Conservation (phyloP, 2,113 vertebrate species). For the Corvus hawaiiensis region DNA sequence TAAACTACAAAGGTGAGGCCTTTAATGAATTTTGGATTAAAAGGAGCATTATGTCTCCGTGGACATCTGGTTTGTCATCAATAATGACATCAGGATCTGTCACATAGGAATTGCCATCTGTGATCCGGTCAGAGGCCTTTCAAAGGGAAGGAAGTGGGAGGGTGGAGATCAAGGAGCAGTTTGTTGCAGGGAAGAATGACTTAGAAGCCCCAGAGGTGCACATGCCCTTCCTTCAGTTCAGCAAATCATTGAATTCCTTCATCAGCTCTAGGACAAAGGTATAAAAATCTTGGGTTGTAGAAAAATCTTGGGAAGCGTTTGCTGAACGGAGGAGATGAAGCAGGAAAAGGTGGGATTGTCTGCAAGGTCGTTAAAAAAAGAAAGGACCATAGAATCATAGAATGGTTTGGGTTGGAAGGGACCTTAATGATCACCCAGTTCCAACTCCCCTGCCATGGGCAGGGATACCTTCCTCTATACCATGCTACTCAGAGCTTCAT, state of each 20-base stretch:
- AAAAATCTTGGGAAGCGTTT: background rate
- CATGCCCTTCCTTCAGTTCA: background rate
- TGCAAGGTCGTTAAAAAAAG: background rate
- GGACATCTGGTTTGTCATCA: constrained; percentile 27
- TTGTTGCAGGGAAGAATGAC: background rate
- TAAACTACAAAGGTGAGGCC: constrained; percentile 1
- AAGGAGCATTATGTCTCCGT: background rate
- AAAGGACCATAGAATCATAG: background rate
- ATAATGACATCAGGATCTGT: constrained; percentile 24
- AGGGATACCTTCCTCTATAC: background rate
- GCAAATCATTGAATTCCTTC: background rate
- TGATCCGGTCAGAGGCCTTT: background rate
- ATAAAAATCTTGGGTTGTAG: background rate
- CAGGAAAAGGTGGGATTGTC: background rate
- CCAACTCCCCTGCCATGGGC: background rate
- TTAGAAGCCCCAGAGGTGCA: background rate
- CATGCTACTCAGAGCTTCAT: background rate
- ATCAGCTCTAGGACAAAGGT: background rate
- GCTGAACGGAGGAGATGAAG: background rate
- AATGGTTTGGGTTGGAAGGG: background rate
- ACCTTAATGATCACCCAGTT: background rate
- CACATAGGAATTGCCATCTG: constrained; percentile 45
- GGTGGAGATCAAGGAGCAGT: background rate
- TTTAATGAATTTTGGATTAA: constrained; percentile 36
- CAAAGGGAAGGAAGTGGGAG: background rate